Evolutionary conservation across 2,797 vertebrate species (phyloP).

Genomic region (Rhinogobio ventralis): DNA sequence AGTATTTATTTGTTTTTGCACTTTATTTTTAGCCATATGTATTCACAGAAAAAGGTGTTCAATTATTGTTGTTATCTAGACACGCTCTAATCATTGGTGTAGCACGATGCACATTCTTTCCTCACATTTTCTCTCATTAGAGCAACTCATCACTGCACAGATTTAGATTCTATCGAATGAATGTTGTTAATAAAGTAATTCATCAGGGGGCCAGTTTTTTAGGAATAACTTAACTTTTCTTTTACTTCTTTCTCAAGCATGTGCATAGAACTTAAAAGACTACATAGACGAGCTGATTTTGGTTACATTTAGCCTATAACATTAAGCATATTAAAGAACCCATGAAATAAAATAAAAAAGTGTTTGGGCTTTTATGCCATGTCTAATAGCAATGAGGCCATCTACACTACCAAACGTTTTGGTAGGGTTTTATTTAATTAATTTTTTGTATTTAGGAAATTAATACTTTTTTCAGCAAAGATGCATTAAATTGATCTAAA

Average conservation of each 20-base stretch:
- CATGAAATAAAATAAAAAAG: background rate
- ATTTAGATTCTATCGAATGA: constrained; percentile 55
- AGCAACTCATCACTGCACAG: constrained; percentile 49
- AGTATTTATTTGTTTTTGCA: constrained; percentile 15
- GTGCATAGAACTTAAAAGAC: background rate
- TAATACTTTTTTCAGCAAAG: background rate
- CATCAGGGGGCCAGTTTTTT: constrained; percentile 3
- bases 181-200: constrained; percentile 39
- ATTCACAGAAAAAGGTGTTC: constrained; percentile 22
- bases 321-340: constrained; percentile 9
- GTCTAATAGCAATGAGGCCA: background rate
- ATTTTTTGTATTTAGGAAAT: background rate
- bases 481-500: background rate
- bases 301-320: background rate
- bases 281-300: background rate
- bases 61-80: constrained; percentile 25
- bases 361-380: background rate
- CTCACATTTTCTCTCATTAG: constrained; percentile 43
- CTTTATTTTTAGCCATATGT: constrained; percentile 23
- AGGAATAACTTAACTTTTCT: background rate
- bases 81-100: constrained; percentile 3
- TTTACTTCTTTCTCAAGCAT: background rate
- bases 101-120: constrained; percentile 50
- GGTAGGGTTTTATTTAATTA: no score
- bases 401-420: background rate